A percentile compares a stretch with the other conserved stretches of the same genome.
Conservation (phyloP, 2,113 vertebrate species). For the Channa maculata region DNA sequence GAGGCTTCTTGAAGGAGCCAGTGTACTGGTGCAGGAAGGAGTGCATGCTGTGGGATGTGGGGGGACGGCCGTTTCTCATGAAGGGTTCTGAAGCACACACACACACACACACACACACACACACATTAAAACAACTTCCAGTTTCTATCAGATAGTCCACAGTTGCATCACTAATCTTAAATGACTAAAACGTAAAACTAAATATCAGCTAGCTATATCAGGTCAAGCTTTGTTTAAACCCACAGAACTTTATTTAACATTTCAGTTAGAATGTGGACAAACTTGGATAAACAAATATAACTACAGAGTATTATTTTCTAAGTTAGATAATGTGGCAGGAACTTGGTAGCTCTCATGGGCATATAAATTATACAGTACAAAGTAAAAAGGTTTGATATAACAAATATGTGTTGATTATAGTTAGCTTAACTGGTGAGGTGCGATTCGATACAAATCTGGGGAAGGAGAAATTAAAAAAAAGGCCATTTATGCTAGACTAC, state of each 20-base stretch:
- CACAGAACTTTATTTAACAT: constrained; percentile 30
- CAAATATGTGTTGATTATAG: too few species aligned
- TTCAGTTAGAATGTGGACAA: constrained; percentile 2
- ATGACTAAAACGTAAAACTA: not conserved
- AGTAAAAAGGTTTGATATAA: too few species aligned
- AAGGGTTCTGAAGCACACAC: constrained; percentile 88
- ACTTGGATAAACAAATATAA: too few species aligned
- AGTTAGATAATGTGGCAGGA: too few species aligned
- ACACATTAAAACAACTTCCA: too few species aligned
- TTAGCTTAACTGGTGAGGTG: too few species aligned
- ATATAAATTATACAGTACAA: too few species aligned
- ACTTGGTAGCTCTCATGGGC: too few species aligned
- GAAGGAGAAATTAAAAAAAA: not conserved
- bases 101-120: not conserved
- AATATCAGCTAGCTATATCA: constrained; percentile 7
- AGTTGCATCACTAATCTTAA: not conserved
- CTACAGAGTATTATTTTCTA: too few species aligned
- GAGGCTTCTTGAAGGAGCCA: constrained; percentile 96
- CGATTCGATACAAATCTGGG: too few species aligned
- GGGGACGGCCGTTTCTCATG: constrained; percentile 96
- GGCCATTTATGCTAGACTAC: not conserved
- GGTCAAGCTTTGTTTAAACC: constrained; percentile 8
- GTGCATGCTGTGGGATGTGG: constrained; percentile 96
- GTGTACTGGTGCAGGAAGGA: constrained; percentile 98
- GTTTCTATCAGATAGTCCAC: not conserved